Conservation (phyloP, 2,113 vertebrate species). For the Epinephelus moara region DNA sequence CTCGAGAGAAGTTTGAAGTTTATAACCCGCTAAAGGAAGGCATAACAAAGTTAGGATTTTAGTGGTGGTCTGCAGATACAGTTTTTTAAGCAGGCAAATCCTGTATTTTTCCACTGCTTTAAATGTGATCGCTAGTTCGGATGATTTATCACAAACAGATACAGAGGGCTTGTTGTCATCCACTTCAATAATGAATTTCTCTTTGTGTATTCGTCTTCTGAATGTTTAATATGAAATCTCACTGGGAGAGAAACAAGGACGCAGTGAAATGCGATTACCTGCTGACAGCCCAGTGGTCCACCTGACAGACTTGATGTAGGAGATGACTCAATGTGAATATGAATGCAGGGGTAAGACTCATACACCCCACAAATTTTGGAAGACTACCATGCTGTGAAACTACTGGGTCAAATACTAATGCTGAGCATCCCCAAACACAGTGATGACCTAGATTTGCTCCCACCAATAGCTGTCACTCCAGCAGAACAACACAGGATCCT, state of each 20-base stretch:
- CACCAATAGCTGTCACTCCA: slow-evolving; percentile 37
- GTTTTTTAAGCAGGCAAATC: no score
- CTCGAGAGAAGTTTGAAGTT: not conserved
- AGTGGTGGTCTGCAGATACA: no score
- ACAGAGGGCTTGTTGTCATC: not conserved
- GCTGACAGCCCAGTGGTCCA: slow-evolving; percentile 3
- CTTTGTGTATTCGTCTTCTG: slow-evolving; percentile 20
- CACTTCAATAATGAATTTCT: not conserved
- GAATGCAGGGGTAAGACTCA: not conserved
- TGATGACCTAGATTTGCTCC: slow-evolving; percentile 54
- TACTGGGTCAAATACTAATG: slow-evolving; percentile 34
- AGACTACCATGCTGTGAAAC: slow-evolving; percentile 16
- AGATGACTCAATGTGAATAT: not conserved
- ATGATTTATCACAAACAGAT: slow-evolving; percentile 6
- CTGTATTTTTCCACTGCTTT: not conserved
- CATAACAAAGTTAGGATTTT: not conserved
- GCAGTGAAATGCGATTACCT: not conserved
- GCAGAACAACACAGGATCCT: slow-evolving; percentile 37
- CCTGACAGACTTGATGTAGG: not conserved
- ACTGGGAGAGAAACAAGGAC: not conserved
- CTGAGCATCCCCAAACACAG: slow-evolving; percentile 38
- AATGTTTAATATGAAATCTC: not conserved
- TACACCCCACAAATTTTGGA: not conserved
- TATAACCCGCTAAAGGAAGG: not conserved
- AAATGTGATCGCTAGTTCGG: not conserved